Evolutionary conservation across 64 coral and sea anemone species (phyloP), one percentile per base, ranked within the genome.

Genomic region (Stichodactyla mertensii): DNA sequence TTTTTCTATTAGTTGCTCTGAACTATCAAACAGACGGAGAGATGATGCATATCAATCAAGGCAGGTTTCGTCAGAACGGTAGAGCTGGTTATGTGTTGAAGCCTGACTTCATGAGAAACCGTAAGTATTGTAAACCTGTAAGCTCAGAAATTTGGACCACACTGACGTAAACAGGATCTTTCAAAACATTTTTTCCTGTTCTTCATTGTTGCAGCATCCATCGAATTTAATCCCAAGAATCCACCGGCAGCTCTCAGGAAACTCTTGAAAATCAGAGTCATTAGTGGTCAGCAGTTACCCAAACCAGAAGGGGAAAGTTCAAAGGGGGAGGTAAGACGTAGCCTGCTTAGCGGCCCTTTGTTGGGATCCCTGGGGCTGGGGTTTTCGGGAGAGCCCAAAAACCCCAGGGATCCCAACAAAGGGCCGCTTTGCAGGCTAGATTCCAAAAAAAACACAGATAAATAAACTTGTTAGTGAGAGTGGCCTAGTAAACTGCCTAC

Each of bases 1-100:
- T 84, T 58, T 2, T 52, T 16, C 8, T 83, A 57, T 55, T 51
- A 99, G 97, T 99, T 92, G 97, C 97, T 18, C 55, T 99, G 18
- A 99, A 99, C 57, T 99, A 95, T 77, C 97, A 99, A 88, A 99
- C 97, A 28, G 85, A 95, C 57, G 88, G 90, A 5, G 93, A 94
- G 57, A 92, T 92, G 71, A 89, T 99, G 82, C 90, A 99, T 64
- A 55, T 99, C 7, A 91, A 92, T 82, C 88, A 94, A 82, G 97
- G 97, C 67, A 92, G 89, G 55, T 99, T 95, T 82, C 78, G 86
- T 64, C 77, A 89, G 60, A 99, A 99, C 55, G 89, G 89, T 61
- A 85, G 80, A 61, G 82, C 93, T 4, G 97, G 97, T 36, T 99
- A 95, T 82, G 87, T 95, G 16, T 81, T 99, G 51, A 99, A 99